Conservation (phyloP, 2,888 invertebrate genomes). For the Cataglyphis albicans region DNA sequence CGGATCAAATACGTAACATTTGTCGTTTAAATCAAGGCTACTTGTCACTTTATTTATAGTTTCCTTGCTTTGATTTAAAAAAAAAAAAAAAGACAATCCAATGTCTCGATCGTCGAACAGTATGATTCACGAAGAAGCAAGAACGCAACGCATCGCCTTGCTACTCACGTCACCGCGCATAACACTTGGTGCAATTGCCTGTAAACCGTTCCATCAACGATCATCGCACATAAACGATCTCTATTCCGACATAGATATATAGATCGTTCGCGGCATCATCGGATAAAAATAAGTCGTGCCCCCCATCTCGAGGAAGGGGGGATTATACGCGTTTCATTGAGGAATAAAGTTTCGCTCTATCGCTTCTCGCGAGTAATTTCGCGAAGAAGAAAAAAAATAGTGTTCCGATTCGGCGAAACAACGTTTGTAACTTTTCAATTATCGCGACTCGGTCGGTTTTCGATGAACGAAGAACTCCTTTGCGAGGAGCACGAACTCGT, state of each 20-base stretch:
- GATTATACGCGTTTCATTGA: slow-evolving; percentile 19
- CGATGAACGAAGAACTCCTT: background rate
- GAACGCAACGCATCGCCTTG: slow-evolving; percentile 23
- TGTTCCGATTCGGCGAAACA: slow-evolving; percentile 15
- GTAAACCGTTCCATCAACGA: slow-evolving; percentile 27
- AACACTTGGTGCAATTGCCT: slow-evolving; percentile 36
- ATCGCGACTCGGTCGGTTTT: background rate
- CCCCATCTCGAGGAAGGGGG: background rate
- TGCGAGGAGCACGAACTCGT: background rate
- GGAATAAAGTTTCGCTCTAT: slow-evolving; percentile 6
- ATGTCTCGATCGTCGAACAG: background rate
- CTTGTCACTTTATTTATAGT: background rate
- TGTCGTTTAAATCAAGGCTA: background rate
- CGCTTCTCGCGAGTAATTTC: background rate
- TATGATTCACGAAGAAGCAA: slow-evolving; percentile 36
- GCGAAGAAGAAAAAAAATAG: background rate
- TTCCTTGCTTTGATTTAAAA: background rate
- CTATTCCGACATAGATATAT: background rate
- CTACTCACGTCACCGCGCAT: slow-evolving; percentile 41
- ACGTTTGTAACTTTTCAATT: slow-evolving; percentile 27
- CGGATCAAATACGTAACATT: background rate
- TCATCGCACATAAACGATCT: slow-evolving; percentile 15
- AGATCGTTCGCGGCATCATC: slow-evolving; percentile 1
- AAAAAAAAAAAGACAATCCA: background rate
- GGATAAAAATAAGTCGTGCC: slow-evolving; percentile 36